Evolutionary conservation across 2,113 vertebrate species (phyloP), one percentile per base, ranked within the genome.

Genomic region (Cephalopterus ornatus): DNA sequence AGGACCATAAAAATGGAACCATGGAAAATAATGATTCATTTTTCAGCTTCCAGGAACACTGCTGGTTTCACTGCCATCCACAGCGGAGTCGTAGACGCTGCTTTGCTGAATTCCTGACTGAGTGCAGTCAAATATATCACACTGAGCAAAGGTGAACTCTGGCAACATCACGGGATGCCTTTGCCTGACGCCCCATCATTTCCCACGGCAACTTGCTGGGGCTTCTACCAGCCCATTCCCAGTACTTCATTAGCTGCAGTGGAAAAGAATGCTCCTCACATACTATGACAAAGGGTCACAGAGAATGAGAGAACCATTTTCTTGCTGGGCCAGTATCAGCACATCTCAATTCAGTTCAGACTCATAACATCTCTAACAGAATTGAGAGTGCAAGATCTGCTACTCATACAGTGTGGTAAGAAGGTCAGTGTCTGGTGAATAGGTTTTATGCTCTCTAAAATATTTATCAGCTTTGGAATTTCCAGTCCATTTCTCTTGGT

Each of bases 1-100:
- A 96, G 72, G 53, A 82, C 28, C 53, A 82, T 93, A 89, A 96
- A 93, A 81, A 18, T 85, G 77, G 62, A 88, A 50, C 56, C 42
- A 30, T 62, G 73, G 87, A 96, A 94, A 92, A 84, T 62, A 37
- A 68, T 19, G 49, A 92, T 70, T 89, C 22, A 70, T 72, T 95
- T 93, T 66, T 42, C 58, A 92, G 74, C 59, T 95, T 87, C 72
- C 66, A 90, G 68, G 89, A 91, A 71, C 37, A n/a, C 30, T 63
- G 33, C 14, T 80, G 56, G 47, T 80, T 93, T 89, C 85, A 35
- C 9, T 68, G 84, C 49, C 44, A 58, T 28, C 47, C 76, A 82
- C 88, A 72, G 74, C 63, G 37, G 61, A 73, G 20, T 35, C 56
- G 13, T 32, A 63, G 50, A 58, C 2, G 2, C 42, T 74, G 41